Evolutionary conservation across 1,140 invertebrate genomes (phyloP).

Genomic region (Meloidogyne hapla): DNA sequence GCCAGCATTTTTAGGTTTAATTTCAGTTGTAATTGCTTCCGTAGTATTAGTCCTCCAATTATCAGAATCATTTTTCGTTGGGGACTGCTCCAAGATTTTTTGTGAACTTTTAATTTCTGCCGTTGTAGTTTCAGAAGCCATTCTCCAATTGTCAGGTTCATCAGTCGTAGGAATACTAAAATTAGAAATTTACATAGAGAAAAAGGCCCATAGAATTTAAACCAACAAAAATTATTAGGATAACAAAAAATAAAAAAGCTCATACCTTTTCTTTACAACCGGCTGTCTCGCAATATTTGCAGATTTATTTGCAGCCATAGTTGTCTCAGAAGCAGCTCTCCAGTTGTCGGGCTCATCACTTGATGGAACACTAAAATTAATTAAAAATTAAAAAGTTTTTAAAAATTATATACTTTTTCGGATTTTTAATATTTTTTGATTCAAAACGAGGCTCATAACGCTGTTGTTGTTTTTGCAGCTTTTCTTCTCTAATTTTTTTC

Average conservation of each 20-base stretch:
- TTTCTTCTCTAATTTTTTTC: slow-evolving; percentile 33
- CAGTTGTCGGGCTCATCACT: background rate
- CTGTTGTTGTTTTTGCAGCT: background rate
- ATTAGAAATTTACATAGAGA: background rate
- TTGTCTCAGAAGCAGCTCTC: background rate
- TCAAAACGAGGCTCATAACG: background rate
- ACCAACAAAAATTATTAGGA: no score
- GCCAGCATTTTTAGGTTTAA: no score
- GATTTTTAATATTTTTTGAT: background rate
- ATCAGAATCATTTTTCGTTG: no score
- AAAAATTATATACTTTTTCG: background rate
- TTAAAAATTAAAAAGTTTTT: background rate
- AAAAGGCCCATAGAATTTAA: no score
- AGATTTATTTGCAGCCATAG: no score
- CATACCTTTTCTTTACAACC: background rate
- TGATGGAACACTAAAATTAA: background rate
- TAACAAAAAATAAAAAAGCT: background rate
- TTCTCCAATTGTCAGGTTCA: background rate
- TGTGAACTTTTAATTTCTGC: background rate
- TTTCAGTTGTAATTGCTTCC: no score
- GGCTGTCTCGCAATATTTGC: background rate
- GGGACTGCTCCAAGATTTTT: background rate
- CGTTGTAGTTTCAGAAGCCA: background rate
- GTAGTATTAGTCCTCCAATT: no score
- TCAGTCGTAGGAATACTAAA: background rate